Conservation (phyloP, 2,888 invertebrate genomes). For the Galeopsomyia nigrocyanea region DNA sequence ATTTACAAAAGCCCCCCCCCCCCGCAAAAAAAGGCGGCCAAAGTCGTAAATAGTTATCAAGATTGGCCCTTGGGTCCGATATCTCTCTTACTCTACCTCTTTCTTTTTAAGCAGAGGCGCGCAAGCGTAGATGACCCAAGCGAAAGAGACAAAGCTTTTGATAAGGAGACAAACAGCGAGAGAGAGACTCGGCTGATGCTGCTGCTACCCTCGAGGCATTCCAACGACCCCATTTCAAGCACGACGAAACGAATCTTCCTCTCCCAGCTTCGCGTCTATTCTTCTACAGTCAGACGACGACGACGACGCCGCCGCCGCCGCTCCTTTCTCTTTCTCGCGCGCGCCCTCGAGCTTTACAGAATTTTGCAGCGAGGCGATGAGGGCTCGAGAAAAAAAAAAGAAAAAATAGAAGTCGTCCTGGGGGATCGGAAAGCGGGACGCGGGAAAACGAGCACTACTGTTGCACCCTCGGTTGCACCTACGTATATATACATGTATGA, state of each 20-base stretch:
- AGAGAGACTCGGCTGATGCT: not conserved
- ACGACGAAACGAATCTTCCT: conserved; percentile 20
- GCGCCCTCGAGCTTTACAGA: conserved; percentile 7
- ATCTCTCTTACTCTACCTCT: not conserved
- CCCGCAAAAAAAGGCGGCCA: conserved; percentile 32
- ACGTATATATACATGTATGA: too few relatives aligned
- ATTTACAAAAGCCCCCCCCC: too few relatives aligned
- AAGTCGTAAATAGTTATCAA: conserved; percentile 63
- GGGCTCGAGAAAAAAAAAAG: not conserved
- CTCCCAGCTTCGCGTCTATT: not conserved
- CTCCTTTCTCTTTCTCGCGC: not conserved
- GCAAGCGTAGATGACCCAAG: not conserved
- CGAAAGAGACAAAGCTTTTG: conserved; percentile 36
- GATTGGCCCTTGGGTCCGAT: conserved; percentile 51
- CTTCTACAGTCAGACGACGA: not conserved
- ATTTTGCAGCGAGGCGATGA: not conserved
- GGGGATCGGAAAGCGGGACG: not conserved
- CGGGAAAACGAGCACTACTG: not conserved
- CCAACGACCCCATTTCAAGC: conserved; percentile 33
- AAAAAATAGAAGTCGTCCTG: too few relatives aligned
- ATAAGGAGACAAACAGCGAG: conserved; percentile 34
- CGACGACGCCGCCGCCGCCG: not conserved
- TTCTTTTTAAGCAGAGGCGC: not conserved
- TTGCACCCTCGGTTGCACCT: not conserved
- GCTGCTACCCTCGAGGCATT: conserved; percentile 9